These are phyloP conservation scores for Cladorhizidae sp. DNA, from an alignment of 37 sponge, comb jelly and placozoan species.

Conservation along the genomic window DNA sequence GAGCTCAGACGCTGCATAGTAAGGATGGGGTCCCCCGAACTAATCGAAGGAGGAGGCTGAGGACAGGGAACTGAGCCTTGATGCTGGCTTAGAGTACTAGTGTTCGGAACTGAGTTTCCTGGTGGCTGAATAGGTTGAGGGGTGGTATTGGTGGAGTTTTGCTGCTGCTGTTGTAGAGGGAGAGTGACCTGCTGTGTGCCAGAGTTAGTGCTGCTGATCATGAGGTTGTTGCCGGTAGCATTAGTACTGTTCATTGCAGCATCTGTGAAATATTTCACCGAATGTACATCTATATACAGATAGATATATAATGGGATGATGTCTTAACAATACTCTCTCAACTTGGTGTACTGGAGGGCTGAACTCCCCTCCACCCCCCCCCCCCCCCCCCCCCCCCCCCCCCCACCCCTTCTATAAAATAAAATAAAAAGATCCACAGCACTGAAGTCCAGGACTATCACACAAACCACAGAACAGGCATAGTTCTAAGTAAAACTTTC, in stretches of 20 bases:
- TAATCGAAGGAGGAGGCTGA: slow-evolving; percentile 49
- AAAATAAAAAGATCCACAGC: too few species aligned
- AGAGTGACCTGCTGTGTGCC: neutral
- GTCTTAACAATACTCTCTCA: slow-evolving; percentile 12
- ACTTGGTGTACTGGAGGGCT: neutral
- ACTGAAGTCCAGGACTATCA: too few species aligned
- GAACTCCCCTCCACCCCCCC: too few species aligned
- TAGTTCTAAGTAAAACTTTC: too few species aligned
- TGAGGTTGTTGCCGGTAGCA: neutral
- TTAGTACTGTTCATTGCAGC: neutral
- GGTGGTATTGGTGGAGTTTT: neutral
- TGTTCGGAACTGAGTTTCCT: neutral
- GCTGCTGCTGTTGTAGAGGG: neutral
- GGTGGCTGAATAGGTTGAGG: too few species aligned
- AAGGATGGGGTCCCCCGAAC: slow-evolving; percentile 70
- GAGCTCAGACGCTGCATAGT: slow-evolving; percentile 57
- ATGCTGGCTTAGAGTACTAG: neutral
- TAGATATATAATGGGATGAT: neutral
- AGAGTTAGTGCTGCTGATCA: neutral
- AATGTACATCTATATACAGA: neutral
- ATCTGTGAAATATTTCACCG: neutral
- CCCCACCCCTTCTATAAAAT: neutral
- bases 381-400: too few species aligned
- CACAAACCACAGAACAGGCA: too few species aligned
- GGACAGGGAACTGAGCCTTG: slow-evolving; percentile 9